These are phyloP conservation scores for Pachymerium ferrugineum DNA, from an alignment of 2,888 invertebrate species.

Conservation along the genomic window DNA sequence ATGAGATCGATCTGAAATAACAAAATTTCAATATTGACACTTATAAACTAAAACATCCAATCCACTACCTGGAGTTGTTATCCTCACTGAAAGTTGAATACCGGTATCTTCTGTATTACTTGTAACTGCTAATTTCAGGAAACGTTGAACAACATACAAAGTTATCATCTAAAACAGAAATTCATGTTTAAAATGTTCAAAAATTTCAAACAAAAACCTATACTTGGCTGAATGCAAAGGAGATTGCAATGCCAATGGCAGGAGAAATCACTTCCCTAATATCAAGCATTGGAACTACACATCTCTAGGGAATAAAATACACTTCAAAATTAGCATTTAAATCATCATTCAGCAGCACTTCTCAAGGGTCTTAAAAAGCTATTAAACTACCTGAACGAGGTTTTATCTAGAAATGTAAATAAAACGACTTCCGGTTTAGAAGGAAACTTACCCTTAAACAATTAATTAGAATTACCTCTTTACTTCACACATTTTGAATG, in stretches of 20 bases:
- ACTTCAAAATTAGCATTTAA: no score
- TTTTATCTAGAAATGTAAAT: no score
- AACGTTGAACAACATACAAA: background rate
- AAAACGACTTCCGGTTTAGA: no score
- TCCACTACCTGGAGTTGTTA: background rate
- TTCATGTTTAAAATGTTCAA: background rate
- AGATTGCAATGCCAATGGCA: background rate
- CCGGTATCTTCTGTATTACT: background rate
- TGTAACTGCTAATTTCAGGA: background rate
- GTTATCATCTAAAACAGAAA: background rate
- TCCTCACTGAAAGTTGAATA: background rate
- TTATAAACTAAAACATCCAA: background rate
- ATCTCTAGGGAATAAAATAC: background rate
- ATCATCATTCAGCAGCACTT: no score
- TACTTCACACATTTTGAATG: no score
- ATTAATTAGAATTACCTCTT: no score
- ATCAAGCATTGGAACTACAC: background rate
- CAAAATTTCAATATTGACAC: background rate
- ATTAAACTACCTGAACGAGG: no score
- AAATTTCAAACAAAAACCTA: background rate
- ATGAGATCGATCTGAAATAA: background rate
- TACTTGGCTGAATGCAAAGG: background rate
- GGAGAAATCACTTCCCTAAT: background rate
- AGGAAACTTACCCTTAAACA: no score
- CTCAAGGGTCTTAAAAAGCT: no score